A percentile compares a stretch with the other conserved stretches of the same genome.
Conservation (phyloP, 2,113 vertebrate species). For the Paramormyrops kingsleyae region DNA sequence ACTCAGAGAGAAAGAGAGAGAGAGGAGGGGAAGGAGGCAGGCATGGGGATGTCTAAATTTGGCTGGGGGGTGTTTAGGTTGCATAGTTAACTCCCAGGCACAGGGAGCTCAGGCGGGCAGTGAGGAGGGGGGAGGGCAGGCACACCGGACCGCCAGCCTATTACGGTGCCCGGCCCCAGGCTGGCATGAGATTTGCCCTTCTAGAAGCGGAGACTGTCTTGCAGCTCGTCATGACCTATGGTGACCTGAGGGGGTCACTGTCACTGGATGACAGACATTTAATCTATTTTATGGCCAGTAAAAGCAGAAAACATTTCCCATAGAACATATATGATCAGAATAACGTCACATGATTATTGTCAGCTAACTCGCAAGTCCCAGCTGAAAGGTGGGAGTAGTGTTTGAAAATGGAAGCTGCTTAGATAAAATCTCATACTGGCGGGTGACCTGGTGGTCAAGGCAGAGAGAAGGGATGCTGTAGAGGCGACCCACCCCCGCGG, state of each 20-base stretch:
- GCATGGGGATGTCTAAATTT: neutral
- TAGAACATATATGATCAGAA: neutral
- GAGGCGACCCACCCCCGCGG: conserved; percentile 35
- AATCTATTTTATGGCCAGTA: neutral
- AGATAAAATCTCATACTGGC: conserved; percentile 63
- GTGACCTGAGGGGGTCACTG: neutral
- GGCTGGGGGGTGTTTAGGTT: neutral
- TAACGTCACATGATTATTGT: neutral
- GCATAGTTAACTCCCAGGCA: neutral
- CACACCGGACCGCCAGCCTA: too few relatives aligned
- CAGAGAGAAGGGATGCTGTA: conserved; percentile 49
- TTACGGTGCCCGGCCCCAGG: neutral
- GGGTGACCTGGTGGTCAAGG: conserved; percentile 52
- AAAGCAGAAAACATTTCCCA: neutral
- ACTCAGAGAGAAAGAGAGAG: neutral
- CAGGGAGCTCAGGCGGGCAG: neutral
- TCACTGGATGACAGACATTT: too few relatives aligned
- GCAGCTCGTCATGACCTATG: neutral
- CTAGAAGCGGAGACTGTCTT: neutral
- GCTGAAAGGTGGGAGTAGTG: conserved; percentile 53
- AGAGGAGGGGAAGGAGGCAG: neutral
- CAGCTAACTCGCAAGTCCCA: neutral
- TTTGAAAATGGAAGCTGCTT: conserved; percentile 44
- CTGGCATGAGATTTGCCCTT: neutral
- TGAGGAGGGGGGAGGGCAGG: neutral